phyloP scores from a whole-genome alignment of 2,113 vertebrate genomes.

The Xenopus laevis region DNA sequence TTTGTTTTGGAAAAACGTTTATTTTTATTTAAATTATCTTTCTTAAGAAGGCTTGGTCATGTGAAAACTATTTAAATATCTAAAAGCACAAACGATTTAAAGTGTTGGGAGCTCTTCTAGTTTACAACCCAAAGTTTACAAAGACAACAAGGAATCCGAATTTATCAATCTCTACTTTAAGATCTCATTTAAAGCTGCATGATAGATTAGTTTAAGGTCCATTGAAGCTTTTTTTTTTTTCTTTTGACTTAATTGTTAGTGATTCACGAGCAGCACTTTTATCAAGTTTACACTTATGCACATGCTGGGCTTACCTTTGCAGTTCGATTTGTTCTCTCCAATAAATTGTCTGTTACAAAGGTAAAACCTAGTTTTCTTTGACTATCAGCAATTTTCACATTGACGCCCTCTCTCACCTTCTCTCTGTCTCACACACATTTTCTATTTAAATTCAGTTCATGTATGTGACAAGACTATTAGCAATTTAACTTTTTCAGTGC shows the following conservation, averaged over 20 bases:
- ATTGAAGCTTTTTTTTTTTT: constrained; percentile 52
- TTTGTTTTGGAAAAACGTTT: constrained; percentile 55
- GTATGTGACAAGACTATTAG: too few relatives aligned
- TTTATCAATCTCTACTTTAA: constrained; percentile 30
- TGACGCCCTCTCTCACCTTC: too few relatives aligned
- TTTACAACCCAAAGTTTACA: constrained; percentile 78
- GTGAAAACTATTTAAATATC: constrained; percentile 64
- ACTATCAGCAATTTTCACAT: neutral
- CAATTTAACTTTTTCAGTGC: too few relatives aligned
- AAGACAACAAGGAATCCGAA: constrained; percentile 37
- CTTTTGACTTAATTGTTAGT: constrained; percentile 55
- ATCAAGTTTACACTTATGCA: constrained; percentile 77
- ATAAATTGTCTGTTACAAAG: constrained; percentile 84
- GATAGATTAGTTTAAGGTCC: constrained; percentile 60
- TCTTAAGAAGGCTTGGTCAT: constrained; percentile 61
- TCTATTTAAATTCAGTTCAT: too few relatives aligned
- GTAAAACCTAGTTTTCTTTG: constrained; percentile 47
- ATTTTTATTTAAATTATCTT: constrained; percentile 56
- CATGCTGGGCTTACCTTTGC: constrained; percentile 68
- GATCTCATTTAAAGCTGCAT: constrained; percentile 67
- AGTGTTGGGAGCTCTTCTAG: constrained; percentile 69
- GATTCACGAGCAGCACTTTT: constrained; percentile 64
- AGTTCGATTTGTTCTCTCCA: constrained; percentile 83
- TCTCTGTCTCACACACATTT: too few relatives aligned
- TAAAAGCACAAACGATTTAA: constrained; percentile 72